phyloP scores from a whole-genome alignment of 2,113 vertebrate genomes.

The Plectropomus leopardus region DNA sequence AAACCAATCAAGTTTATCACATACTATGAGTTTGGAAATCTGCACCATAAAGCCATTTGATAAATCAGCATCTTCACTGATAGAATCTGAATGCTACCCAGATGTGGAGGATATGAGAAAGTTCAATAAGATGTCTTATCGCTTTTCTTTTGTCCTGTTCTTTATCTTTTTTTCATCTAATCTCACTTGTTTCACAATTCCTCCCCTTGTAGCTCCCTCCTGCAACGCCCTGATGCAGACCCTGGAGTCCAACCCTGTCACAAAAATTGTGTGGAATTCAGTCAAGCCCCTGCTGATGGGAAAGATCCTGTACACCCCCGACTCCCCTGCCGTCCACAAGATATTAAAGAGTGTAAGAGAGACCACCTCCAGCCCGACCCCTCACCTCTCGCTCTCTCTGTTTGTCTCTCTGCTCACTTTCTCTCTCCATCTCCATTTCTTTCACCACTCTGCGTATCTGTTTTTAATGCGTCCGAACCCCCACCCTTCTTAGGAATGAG shows the following conservation, averaged over 20 bases:
- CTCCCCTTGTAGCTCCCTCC: slow-evolving; percentile 88
- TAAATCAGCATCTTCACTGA: not conserved
- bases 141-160: not conserved
- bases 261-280: slow-evolving; percentile 94
- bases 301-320: slow-evolving; percentile 94
- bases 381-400: slow-evolving; percentile 43
- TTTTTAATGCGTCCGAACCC: slow-evolving; percentile 19
- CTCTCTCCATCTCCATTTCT: slow-evolving; percentile 10
- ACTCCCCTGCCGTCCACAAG: slow-evolving; percentile 88
- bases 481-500: slow-evolving; percentile 67
- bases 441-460: slow-evolving; percentile 39
- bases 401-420: not conserved
- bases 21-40: not conserved
- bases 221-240: slow-evolving; percentile 93
- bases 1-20: not conserved
- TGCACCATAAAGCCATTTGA: not conserved
- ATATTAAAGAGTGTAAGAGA: slow-evolving; percentile 94
- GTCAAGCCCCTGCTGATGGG: slow-evolving; percentile 98
- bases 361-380: slow-evolving; percentile 53
- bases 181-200: not conserved
- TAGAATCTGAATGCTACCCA: not conserved
- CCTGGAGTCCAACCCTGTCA: slow-evolving; percentile 95
- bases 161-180: not conserved
- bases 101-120: not conserved
- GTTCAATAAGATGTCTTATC: not conserved